phyloP scores from a whole-genome alignment of 2,797 vertebrate species.

The Emys orbicularis region DNA sequence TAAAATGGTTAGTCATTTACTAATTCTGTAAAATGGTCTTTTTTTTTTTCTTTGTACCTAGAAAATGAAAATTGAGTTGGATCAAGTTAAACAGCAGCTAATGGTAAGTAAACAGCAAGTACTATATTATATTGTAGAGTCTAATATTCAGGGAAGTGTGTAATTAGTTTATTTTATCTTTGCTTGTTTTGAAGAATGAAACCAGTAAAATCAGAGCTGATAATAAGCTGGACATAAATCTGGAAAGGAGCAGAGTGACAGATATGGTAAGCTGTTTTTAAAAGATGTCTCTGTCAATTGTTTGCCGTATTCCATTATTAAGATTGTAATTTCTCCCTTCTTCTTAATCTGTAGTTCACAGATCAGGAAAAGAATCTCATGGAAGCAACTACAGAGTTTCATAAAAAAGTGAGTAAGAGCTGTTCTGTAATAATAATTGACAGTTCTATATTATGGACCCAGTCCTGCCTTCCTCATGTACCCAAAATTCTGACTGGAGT shows the following conservation, averaged over 20 bases:
- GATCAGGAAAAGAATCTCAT: conserved; percentile 95
- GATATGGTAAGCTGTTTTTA: conserved; percentile 82
- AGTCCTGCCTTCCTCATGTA: accelerated
- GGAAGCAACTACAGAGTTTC: conserved; percentile 92
- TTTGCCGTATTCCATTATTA: not conserved
- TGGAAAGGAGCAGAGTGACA: conserved; percentile 92
- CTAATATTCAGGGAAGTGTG: not conserved
- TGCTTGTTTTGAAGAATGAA: conserved; percentile 87
- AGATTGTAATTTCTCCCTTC: not conserved
- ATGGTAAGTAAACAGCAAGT: conserved; percentile 82
- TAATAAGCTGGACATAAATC: conserved; percentile 94
- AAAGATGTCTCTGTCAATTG: not conserved
- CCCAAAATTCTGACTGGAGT: accelerated
- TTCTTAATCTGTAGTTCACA: conserved; percentile 86
- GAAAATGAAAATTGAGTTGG: conserved; percentile 96
- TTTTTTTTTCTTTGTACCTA: conserved; percentile 69
- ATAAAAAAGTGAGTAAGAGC: conserved; percentile 86
- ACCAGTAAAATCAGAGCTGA: conserved; percentile 89
- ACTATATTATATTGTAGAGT: not conserved
- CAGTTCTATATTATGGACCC: not conserved
- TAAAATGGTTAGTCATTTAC: not conserved
- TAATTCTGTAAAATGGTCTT: not conserved
- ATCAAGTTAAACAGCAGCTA: conserved; percentile 90
- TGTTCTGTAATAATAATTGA: accelerated
- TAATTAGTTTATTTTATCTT: conserved; percentile 39